Percentiles rank a stretch among this genome's conserved stretches.
These are phyloP conservation scores for Cottus gobio DNA, from an alignment of 2,113 vertebrate genomes.

Conservation along the genomic window DNA sequence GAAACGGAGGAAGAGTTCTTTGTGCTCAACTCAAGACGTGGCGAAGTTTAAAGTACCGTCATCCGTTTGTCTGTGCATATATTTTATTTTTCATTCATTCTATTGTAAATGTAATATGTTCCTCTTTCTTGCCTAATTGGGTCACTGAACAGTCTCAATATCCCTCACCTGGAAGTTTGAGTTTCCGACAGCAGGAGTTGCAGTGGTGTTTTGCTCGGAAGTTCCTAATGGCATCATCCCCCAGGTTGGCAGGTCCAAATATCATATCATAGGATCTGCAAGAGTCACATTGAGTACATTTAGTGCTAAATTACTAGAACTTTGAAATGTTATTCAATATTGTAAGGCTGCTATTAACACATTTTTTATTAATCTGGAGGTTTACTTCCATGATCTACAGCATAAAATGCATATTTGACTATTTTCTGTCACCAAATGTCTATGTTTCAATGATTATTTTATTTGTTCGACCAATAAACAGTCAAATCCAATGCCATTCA, in stretches of 20 bases:
- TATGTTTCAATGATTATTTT: not conserved
- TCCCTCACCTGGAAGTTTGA: constrained; percentile 96
- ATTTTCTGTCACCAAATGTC: not conserved
- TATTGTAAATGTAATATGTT: no score
- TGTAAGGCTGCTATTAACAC: not conserved
- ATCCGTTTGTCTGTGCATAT: no score
- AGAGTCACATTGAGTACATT: constrained; percentile 16
- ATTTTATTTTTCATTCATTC: no score
- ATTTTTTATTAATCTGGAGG: not conserved
- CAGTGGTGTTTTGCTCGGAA: constrained; percentile 98
- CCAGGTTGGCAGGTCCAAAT: constrained; percentile 96
- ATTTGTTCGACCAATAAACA: not conserved
- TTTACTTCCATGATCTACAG: not conserved
- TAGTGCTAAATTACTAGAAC: not conserved
- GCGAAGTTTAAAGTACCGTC: no score
- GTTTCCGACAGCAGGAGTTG: constrained; percentile 97
- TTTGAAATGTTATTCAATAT: not conserved
- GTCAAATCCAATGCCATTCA: not conserved
- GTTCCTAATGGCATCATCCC: constrained; percentile 97
- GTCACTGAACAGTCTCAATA: not conserved
- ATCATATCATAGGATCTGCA: constrained; percentile 96
- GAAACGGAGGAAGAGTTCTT: not conserved
- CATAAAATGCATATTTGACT: not conserved
- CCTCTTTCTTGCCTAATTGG: not conserved
- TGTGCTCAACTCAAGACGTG: not conserved